Base-by-base conservation (phyloP, 2,888 invertebrate genomes). In the Polyommatus icarus region DNA sequence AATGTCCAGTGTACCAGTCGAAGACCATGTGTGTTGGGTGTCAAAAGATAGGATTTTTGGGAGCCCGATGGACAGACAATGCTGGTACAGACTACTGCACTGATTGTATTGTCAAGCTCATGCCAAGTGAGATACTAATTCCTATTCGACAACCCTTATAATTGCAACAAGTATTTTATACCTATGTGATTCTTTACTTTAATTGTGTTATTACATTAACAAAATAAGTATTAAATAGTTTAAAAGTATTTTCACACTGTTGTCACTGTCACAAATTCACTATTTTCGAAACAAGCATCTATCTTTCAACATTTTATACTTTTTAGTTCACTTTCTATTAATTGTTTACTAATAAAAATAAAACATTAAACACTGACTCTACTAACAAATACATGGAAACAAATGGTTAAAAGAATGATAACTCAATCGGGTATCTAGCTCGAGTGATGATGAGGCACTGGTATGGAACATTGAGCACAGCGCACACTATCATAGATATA, bases 21-120 rank as follows among this genome's bases (percentile, higher is more conserved):
- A 90, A 90, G 73, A 90, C 89, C 0, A 88, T 90, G 87, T 94
- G 94, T 85, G 92, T 93, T 75, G 93, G 93, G 1, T 94, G 94
- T 81, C 89, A 90, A 59, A 91, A 89, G 79, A 89, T 86, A 72
- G 92, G 91, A 0, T 94, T 94, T 79, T 83, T 92, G 0, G 94
- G 94, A 79, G 93, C 94, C 6, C 84, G 93, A 78, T 94, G 94
- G 94, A 94, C 94, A 0, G 94, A 94, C 78, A 92, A 93, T 81
- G 85, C 93, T 0, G 94, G 94, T 0, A 93, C 93, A 50, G 94
- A 93, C 80, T 94, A 91, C 81, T 94, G 94, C 80, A 94, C 94
- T 2, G 94, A 94, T 79, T 94, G 94, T 84, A 83, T 94, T 61
- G 91, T 94, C 6, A 90, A 89, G 81, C 82, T 91, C 18, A 82